phyloP scores from a whole-genome alignment of 2,888 invertebrate genomes.

The Eumerus sabulonum region DNA sequence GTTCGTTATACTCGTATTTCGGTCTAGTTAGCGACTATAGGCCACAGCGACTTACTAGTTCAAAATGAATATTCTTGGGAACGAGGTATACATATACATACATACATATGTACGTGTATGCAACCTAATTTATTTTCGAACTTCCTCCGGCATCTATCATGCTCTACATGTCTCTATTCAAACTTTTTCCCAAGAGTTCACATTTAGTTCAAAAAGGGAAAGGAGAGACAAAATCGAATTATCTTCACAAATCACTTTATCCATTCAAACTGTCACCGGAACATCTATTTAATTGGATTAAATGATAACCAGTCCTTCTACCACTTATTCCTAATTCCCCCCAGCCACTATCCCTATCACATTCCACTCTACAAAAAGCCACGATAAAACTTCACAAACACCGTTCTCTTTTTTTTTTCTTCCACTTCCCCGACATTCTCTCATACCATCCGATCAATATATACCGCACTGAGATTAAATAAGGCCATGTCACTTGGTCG shows the following conservation, averaged over 20 bases:
- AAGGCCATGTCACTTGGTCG: constrained; percentile 44
- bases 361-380: constrained; percentile 27
- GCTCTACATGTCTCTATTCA: background rate
- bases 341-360: too few species aligned
- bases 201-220: background rate
- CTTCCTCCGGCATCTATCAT: background rate
- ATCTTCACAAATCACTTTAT: constrained; percentile 48
- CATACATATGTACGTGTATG: too few species aligned
- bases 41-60: too few species aligned
- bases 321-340: background rate
- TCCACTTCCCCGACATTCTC: constrained; percentile 32
- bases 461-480: constrained; percentile 41
- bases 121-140: background rate
- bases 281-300: constrained; percentile 57
- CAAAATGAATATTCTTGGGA: too few species aligned
- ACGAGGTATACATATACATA: too few species aligned
- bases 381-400: constrained; percentile 37
- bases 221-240: constrained; percentile 34
- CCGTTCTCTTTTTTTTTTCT: constrained; percentile 36
- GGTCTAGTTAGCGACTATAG: too few species aligned
- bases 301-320: constrained; percentile 25
- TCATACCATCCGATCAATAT: too few species aligned
- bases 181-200: background rate
- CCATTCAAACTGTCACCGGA: constrained; percentile 50
- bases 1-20: too few species aligned